These are phyloP conservation scores for Abrostola tripartita DNA, from an alignment of 2,888 invertebrate species.

Conservation along the genomic window DNA sequence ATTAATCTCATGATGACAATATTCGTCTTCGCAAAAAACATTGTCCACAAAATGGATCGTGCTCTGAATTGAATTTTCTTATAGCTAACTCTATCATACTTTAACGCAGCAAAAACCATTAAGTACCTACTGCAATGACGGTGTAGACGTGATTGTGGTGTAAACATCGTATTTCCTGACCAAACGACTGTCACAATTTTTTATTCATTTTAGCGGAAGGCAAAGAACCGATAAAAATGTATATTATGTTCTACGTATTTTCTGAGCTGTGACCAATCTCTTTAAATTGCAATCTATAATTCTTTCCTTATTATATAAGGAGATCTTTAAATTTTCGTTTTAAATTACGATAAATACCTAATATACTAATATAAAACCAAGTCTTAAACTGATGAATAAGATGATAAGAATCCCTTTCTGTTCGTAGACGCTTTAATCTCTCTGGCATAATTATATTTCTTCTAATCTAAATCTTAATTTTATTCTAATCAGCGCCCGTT, in stretches of 20 bases:
- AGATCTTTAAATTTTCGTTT: no score
- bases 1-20: background rate
- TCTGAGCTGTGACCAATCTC: conserved; percentile 49
- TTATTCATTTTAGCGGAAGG: conserved; percentile 24
- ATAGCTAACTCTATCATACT: conserved; percentile 4
- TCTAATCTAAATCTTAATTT: no score
- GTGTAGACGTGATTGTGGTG: background rate
- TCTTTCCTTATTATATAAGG: conserved; percentile 8
- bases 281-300: conserved; percentile 38
- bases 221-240: conserved; percentile 7
- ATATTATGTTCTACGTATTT: conserved; percentile 28
- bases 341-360: no score
- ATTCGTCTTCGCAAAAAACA: background rate
- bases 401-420: no score
- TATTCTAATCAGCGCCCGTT: no score
- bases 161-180: conserved; percentile 31
- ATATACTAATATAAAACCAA: no score
- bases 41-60: background rate
- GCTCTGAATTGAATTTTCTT: background rate
- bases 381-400: no score
- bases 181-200: conserved; percentile 37
- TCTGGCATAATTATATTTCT: no score
- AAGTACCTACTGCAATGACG: conserved; percentile 14
- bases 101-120: conserved; percentile 39
- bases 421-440: no score